Evolutionary conservation across 1,140 invertebrate species (phyloP).

Genomic region (Achatina immaculata): DNA sequence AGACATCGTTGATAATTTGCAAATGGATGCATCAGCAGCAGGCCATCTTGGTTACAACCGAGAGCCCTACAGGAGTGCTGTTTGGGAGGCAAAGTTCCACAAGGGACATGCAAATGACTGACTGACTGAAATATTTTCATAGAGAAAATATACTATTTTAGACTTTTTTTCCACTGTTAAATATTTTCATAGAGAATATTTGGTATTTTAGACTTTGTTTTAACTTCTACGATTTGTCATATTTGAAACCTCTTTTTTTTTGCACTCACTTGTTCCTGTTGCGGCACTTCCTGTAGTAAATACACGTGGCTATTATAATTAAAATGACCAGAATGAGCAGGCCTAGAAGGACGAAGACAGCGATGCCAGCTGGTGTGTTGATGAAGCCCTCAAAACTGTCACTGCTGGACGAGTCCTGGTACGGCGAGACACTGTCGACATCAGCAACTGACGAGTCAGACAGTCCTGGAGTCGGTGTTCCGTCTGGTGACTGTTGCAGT

Average conservation of each 20-base stretch:
- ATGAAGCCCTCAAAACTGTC: background rate
- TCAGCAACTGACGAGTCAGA: slow-evolving; percentile 1
- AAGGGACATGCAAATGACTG: too few species aligned
- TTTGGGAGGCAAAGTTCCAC: too few species aligned
- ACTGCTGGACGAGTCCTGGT: background rate
- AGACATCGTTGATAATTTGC: too few species aligned
- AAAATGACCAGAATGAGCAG: background rate
- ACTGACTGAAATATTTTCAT: too few species aligned
- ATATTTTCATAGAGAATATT: too few species aligned
- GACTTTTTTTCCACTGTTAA: too few species aligned
- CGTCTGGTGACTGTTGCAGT: slow-evolving; percentile 14
- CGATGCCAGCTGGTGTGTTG: slow-evolving; percentile 7
- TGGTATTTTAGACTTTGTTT: too few species aligned
- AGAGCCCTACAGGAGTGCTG: too few species aligned
- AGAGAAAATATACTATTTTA: too few species aligned
- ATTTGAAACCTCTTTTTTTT: background rate
- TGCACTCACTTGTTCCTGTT: background rate
- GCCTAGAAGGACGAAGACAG: slow-evolving; percentile 13
- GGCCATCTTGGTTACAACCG: too few species aligned
- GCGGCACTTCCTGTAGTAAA: background rate
- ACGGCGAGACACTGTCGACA: background rate
- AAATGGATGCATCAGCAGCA: too few species aligned
- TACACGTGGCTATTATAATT: background rate
- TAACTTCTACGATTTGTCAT: too few species aligned
- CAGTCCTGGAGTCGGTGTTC: background rate